Percentiles rank a stretch among this genome's conserved stretches.
phyloP scores from a whole-genome alignment of 2,113 vertebrate genomes.

The Boulengeromyrus knoepffleri region DNA sequence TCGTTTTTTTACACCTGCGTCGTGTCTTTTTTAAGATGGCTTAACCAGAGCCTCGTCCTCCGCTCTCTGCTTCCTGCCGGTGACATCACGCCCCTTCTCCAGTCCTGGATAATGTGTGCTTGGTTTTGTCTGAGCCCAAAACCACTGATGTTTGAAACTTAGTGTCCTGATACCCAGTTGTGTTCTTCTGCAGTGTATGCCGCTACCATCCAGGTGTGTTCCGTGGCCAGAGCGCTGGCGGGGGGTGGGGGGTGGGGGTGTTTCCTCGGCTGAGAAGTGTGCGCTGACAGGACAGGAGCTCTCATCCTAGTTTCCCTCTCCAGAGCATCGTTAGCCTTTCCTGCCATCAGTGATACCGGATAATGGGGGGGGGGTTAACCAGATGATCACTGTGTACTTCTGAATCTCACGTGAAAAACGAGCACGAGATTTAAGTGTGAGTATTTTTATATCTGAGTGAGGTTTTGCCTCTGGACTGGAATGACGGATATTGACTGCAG shows the following conservation, averaged over 20 bases:
- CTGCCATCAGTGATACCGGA: background rate
- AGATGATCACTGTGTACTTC: constrained; percentile 2
- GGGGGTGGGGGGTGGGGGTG: background rate
- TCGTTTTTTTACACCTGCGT: background rate
- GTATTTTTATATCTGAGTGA: background rate
- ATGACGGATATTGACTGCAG: background rate
- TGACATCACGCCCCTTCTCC: background rate
- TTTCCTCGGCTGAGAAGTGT: background rate
- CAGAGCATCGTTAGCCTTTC: background rate
- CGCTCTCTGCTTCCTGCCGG: background rate
- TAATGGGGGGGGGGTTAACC: background rate
- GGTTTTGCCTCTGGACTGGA: background rate
- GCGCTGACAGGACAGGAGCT: background rate
- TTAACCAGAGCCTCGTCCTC: background rate
- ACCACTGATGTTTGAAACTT: background rate
- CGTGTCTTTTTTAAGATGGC: background rate
- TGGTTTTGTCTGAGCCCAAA: background rate
- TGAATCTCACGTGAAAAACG: background rate
- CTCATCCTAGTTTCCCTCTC: background rate
- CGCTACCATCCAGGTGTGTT: background rate
- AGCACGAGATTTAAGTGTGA: background rate
- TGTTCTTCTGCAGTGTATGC: background rate
- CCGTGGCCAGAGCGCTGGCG: background rate
- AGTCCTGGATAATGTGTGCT: background rate
- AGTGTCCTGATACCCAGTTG: background rate